Conservation (phyloP, 2,888 invertebrate species). For the Heteromurus nitidus region DNA sequence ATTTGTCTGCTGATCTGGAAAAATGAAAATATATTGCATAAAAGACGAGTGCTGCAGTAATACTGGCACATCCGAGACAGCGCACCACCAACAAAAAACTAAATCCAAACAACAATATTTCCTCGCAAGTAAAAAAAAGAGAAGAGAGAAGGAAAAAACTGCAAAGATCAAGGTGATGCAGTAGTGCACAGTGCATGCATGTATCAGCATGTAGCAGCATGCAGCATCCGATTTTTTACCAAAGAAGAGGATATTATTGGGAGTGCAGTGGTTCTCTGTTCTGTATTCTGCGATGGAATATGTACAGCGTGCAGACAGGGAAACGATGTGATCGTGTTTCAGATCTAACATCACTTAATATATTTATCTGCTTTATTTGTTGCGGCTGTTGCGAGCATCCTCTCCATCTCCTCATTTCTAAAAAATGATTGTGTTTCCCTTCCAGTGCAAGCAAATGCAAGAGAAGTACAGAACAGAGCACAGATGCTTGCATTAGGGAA, state of each 20-base stretch:
- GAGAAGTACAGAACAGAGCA: neutral
- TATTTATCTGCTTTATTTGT: conserved; percentile 23
- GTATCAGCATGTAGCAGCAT: too few species aligned
- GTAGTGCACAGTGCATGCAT: too few species aligned
- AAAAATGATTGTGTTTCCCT: conserved; percentile 40
- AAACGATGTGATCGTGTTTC: conserved; percentile 53
- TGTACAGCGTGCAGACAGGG: conserved; percentile 44
- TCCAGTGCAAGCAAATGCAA: neutral
- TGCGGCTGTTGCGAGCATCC: conserved; percentile 11
- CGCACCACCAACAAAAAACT: too few species aligned
- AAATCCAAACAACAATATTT: conserved; percentile 17
- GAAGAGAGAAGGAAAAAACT: conserved; percentile 5
- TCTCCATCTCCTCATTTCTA: neutral
- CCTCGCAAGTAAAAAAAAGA: conserved; percentile 1
- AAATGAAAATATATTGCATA: conserved; percentile 3
- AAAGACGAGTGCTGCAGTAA: neutral
- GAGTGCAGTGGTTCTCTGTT: neutral
- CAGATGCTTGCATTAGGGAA: neutral
- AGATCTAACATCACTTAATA: conserved; percentile 36
- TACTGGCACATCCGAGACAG: too few species aligned
- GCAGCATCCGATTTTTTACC: too few species aligned
- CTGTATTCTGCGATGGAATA: conserved; percentile 13
- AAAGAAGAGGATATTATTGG: too few species aligned
- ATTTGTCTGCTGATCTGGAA: conserved; percentile 19
- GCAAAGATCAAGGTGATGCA: conserved; percentile 6